Conservation (phyloP, 1,140 invertebrate genomes). For the Drosophila guanche region DNA sequence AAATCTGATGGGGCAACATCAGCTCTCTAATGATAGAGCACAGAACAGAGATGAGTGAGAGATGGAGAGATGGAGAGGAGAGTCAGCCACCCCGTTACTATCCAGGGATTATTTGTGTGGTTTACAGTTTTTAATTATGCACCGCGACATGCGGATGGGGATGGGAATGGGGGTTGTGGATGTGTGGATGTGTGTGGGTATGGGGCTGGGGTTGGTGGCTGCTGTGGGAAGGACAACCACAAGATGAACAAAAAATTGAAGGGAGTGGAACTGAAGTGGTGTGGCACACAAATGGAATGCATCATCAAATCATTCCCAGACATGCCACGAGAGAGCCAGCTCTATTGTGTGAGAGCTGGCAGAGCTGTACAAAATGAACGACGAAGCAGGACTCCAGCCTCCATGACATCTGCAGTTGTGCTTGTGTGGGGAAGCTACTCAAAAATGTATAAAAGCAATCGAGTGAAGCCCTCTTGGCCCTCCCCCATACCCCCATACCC, state of each 20-base stretch:
- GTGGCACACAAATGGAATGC: slow-evolving; percentile 53
- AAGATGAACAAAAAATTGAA: slow-evolving; percentile 48
- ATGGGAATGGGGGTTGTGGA: background rate
- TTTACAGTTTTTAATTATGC: slow-evolving; percentile 81
- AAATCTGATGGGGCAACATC: too few relatives aligned
- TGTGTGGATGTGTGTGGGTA: background rate
- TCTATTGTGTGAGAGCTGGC: slow-evolving; percentile 20
- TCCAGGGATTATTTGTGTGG: slow-evolving; percentile 80
- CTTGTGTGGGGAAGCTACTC: slow-evolving; percentile 1
- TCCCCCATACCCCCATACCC: too few relatives aligned
- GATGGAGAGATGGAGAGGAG: too few relatives aligned
- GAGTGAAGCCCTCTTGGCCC: slow-evolving; percentile 20
- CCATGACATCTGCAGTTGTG: slow-evolving; percentile 1
- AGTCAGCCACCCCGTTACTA: slow-evolving; percentile 31
- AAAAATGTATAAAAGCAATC: slow-evolving; percentile 29
- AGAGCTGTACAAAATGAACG: background rate
- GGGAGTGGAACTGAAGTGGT: slow-evolving; percentile 66
- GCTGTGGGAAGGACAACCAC: slow-evolving; percentile 7
- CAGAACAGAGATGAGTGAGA: too few relatives aligned
- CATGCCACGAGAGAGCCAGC: too few relatives aligned
- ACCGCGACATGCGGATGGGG: slow-evolving; percentile 56
- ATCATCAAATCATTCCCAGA: slow-evolving; percentile 37
- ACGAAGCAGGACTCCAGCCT: background rate
- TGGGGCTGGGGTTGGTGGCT: background rate
- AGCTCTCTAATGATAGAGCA: too few relatives aligned